Evolutionary conservation across 2,113 vertebrate species (phyloP), one percentile per base, ranked within the genome.

Genomic region (Alethe diademata): DNA sequence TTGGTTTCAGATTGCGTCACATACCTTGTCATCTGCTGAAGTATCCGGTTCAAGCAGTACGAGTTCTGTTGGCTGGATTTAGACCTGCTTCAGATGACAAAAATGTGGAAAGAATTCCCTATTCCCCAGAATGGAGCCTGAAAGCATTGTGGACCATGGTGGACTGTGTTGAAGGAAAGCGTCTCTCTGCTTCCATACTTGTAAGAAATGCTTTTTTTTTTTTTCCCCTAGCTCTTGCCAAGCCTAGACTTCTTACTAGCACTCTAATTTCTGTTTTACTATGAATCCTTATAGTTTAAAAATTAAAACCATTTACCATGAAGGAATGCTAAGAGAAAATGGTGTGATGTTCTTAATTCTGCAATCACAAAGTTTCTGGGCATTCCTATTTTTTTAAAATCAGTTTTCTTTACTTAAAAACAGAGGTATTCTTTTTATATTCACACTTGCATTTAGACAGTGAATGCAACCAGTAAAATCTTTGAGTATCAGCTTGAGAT

Each of bases 51-150:
- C 95, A 58, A 79, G 98, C 97, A 12, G 82, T 99, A 19, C 98
- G 97, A 92, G 99, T 98, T 14, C 93, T 96, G 35, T 82, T 99
- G 72, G 97, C 97, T 24, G 99, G 99, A 43, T 98, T 99, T 94
- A 99, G 98, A 93, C 98, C 99, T 25, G 96, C 98, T 6, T 51
- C 64, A 10, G 85, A n/a, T 66, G 86, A 91, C 20, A 53, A 43
- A 18, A 84, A 97, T 1, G 51, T 76, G 47, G 60, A 96, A 14
- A 96, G 98, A 83, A 97, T 99, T 94, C 98, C 98, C 5, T 99
- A 99, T 73, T 95, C 97, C 74, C 99, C 98, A 1, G 93, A 97
- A 45, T 99, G 99, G 99, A 99, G 98, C n/a, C 51, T 99, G 93
- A 98, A 98, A 78, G 98, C 99, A 1, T 12, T 98, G 40, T 97